Conservation (phyloP, 2,888 invertebrate genomes). For the Drosophila lacicola region DNA sequence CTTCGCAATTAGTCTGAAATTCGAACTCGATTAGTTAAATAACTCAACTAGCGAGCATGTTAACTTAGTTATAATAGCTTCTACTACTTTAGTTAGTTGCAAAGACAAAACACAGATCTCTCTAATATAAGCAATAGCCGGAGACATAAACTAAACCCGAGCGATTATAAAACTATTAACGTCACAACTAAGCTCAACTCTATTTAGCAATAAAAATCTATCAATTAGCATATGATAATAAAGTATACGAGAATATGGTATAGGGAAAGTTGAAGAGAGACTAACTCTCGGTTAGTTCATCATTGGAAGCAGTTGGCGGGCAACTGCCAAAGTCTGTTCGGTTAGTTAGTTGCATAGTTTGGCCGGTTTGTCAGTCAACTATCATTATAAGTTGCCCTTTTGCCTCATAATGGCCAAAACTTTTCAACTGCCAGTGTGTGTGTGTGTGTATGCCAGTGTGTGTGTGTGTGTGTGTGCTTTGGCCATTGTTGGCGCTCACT, state of each 20-base stretch:
- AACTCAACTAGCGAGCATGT: too few relatives aligned
- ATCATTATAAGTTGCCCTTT: slow-evolving; percentile 82
- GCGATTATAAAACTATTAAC: slow-evolving; percentile 38
- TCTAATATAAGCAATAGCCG: background rate
- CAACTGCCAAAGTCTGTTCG: slow-evolving; percentile 62
- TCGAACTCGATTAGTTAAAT: too few relatives aligned
- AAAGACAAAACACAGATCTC: background rate
- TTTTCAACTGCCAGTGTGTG: slow-evolving; percentile 39
- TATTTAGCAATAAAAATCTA: slow-evolving; percentile 34
- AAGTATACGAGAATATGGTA: background rate
- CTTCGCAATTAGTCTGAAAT: too few relatives aligned
- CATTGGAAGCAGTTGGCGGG: slow-evolving; percentile 50
- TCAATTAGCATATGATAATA: slow-evolving; percentile 49
- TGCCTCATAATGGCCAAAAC: slow-evolving; percentile 82
- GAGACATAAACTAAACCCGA: background rate
- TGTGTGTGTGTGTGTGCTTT: slow-evolving; percentile 29
- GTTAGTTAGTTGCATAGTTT: slow-evolving; percentile 71
- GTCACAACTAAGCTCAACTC: slow-evolving; percentile 13
- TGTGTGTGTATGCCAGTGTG: slow-evolving; percentile 4
- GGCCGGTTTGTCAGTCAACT: slow-evolving; percentile 74
- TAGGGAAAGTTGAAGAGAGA: background rate
- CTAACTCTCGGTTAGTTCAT: slow-evolving; percentile 37
- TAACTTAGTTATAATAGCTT: too few relatives aligned
- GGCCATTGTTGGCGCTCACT: slow-evolving; percentile 54
- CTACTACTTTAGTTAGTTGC: too few relatives aligned